Base-by-base conservation (phyloP, 2,888 invertebrate genomes). In the Strigamia transsilvanica region DNA sequence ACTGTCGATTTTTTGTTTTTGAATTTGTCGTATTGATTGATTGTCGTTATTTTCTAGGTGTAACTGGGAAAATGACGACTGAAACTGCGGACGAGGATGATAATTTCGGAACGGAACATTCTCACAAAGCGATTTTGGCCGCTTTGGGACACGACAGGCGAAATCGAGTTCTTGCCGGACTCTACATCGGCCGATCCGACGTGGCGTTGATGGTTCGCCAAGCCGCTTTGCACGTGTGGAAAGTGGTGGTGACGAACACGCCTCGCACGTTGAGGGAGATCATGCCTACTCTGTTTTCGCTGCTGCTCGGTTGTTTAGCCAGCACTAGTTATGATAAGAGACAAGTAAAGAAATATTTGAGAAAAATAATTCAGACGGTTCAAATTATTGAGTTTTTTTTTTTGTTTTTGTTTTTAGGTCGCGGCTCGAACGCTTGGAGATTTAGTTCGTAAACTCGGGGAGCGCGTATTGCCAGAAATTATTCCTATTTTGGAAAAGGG, bases 161-260 rank as follows among this genome's bases (percentile, higher is more conserved):
- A 82, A 98, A 99, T 89, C 90, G 97, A 34, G 98, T 99, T 56
- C 88, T 98, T 81, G 96, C 98, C 32, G 97, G 97, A 0, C 89
- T 98, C 66, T 99, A 99, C 88, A 98, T 99, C 96, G 97, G 98
- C 3, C 91, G 99, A 82, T 97, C 97, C 81, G 99, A 99, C 87
- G 97, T 98, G 0, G 97, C 98, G 2, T 90, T 98, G 80, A 95
- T 97, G 93, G 99, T 99, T 32, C 92, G 99, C 0, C 99, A 99
- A 90, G 96, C 98, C 0, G 98, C 99, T 10, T 91, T 98, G 82
- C 99, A 99, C 88, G 99, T 99, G 0, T 99, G 99, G 99, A 99
- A 99, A 91, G 96, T 99, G 85, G 97, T 99, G 0, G 99, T 99
- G 0, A 95, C 98, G 0, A 99, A 99, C 88, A 99, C 99, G 0